A percentile compares a stretch with the other conserved stretches of the same genome.
phyloP scores from a whole-genome alignment of 2,888 invertebrate species.

The Caenorhabditis imperialis region DNA sequence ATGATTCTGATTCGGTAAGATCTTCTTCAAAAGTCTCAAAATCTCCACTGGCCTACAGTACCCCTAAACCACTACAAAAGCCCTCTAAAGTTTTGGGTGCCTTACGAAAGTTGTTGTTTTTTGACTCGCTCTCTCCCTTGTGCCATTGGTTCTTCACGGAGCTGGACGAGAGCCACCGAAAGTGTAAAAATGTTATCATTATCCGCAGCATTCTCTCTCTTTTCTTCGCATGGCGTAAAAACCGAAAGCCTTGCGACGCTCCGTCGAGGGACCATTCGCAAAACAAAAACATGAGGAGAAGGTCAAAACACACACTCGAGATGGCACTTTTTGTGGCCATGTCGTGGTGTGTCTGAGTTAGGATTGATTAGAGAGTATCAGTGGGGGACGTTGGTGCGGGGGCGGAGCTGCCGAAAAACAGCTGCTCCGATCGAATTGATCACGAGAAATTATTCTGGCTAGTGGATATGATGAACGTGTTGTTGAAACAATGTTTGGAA shows the following conservation, averaged over 20 bases:
- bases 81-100: conserved; percentile 8
- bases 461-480: no score
- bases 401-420: conserved; percentile 6
- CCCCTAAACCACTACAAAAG: no score
- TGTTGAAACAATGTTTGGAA: no score
- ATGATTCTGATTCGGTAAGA: conserved; percentile 45
- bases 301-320: conserved; percentile 23
- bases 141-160: conserved; percentile 32
- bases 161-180: conserved; percentile 26
- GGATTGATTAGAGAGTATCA: conserved; percentile 6
- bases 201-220: conserved; percentile 27
- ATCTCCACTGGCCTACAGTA: no score
- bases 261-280: not conserved
- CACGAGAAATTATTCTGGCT: not conserved
- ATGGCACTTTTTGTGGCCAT: no score
- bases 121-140: conserved; percentile 14
- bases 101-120: conserved; percentile 44
- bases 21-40: not conserved
- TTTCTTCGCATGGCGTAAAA: conserved; percentile 31
- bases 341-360: no score
- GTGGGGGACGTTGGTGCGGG: no score
- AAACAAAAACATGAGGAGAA: not conserved
- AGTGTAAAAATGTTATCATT: conserved; percentile 55
- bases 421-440: not conserved
- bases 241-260: not conserved